phyloP scores from a whole-genome alignment of 2,797 vertebrate genomes.

The Macropus fuliginosus region DNA sequence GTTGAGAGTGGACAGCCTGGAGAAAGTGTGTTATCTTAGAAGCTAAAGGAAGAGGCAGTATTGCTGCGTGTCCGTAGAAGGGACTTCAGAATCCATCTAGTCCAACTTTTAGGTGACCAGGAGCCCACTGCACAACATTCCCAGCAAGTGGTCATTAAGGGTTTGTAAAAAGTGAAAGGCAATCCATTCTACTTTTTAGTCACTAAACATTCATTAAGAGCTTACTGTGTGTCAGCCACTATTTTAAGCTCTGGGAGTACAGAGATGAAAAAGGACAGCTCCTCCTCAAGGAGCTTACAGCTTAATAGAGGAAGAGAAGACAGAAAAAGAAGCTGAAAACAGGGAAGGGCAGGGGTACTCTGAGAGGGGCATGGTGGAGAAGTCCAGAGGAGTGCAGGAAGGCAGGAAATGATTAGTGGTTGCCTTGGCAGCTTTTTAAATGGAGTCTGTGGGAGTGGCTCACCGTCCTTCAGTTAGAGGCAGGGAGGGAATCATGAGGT shows the following conservation, averaged over 20 bases:
- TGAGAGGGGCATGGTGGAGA: neutral
- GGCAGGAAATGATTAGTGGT: neutral
- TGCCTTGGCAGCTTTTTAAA: neutral
- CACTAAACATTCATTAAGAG: neutral
- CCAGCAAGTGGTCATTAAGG: neutral
- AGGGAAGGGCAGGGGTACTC: neutral
- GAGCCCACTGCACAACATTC: neutral
- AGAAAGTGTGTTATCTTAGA: neutral
- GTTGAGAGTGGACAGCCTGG: neutral
- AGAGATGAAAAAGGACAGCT: neutral
- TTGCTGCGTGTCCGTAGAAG: neutral
- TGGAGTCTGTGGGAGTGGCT: neutral
- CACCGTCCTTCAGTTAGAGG: neutral
- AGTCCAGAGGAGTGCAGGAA: neutral
- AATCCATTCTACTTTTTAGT: neutral
- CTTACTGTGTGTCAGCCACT: neutral
- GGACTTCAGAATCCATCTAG: neutral
- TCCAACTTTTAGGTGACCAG: neutral
- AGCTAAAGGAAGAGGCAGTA: neutral
- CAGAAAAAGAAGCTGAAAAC: neutral
- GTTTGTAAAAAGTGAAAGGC: neutral
- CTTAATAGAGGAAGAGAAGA: neutral
- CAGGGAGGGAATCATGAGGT: neutral
- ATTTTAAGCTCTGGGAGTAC: neutral
- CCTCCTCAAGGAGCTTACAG: neutral